These are phyloP conservation scores for Malurus cyaneus DNA, from an alignment of 2,113 vertebrate genomes.

Conservation along the genomic window DNA sequence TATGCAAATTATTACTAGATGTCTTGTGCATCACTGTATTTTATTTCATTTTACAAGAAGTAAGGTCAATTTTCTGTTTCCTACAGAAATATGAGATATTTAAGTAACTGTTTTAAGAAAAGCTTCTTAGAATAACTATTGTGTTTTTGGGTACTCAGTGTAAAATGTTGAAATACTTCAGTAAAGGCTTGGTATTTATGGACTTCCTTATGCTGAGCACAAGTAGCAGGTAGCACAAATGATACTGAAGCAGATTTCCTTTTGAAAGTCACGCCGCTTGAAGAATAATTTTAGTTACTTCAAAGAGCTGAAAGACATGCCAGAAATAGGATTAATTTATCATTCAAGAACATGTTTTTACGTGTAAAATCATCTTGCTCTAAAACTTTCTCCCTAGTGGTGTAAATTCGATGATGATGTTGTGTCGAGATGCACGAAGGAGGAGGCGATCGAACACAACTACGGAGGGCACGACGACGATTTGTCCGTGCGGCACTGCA, in stretches of 20 bases:
- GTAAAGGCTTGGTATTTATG: not conserved
- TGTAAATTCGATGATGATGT: conserved; percentile 98
- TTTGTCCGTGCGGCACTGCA: conserved; percentile 96
- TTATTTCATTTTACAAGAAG: not conserved
- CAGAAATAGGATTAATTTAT: not conserved
- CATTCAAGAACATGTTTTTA: not conserved
- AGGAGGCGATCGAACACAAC: conserved; percentile 98
- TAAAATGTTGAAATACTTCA: not conserved
- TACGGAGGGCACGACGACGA: conserved; percentile 97
- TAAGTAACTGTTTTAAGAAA: not conserved
- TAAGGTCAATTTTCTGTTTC: not conserved
- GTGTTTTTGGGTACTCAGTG: not conserved
- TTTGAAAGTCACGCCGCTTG: not conserved
- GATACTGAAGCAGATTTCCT: not conserved
- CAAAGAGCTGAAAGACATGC: not conserved
- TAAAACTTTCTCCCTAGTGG: conserved; percentile 77
- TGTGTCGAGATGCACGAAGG: conserved; percentile 96
- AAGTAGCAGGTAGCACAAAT: not conserved
- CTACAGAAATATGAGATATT: not conserved
- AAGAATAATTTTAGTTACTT: conserved; percentile 5
- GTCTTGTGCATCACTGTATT: not conserved
- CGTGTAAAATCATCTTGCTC: not conserved
- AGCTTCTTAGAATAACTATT: not conserved
- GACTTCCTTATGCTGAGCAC: not conserved
- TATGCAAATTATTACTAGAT: not conserved